phyloP scores from a whole-genome alignment of 2,888 invertebrate species.

The Diarsia mendica region DNA sequence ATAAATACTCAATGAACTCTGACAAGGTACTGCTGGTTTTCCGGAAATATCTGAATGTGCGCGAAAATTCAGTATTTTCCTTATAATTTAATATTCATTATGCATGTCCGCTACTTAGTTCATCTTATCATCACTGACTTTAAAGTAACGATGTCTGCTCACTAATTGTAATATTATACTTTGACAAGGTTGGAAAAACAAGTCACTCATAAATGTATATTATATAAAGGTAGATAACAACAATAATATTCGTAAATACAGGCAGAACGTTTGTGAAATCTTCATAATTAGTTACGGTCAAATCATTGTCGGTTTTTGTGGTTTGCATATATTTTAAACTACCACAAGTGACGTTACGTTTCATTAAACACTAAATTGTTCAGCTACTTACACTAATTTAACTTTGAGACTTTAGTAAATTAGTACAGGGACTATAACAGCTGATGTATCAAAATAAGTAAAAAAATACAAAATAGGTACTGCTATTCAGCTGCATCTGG shows the following conservation, averaged over 20 bases:
- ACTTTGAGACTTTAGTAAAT: not conserved
- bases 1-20: constrained; percentile 29
- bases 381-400: constrained; percentile 16
- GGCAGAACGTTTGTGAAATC: constrained; percentile 60
- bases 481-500: not conserved
- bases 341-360: constrained; percentile 34
- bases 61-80: constrained; percentile 57
- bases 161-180: constrained; percentile 59
- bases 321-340: constrained; percentile 46
- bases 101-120: constrained; percentile 52
- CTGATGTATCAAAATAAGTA: not conserved
- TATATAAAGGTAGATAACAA: constrained; percentile 46
- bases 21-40: constrained; percentile 42
- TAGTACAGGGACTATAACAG: not conserved
- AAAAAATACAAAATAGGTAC: not conserved
- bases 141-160: constrained; percentile 49
- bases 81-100: constrained; percentile 59
- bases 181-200: constrained; percentile 63
- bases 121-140: constrained; percentile 52
- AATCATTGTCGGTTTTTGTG: constrained; percentile 52
- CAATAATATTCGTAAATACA: constrained; percentile 54
- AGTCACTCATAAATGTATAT: constrained; percentile 34
- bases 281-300: constrained; percentile 62
- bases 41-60: constrained; percentile 47
- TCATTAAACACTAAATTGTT: constrained; percentile 43